Conservation (phyloP, 2,113 vertebrate species). For the Tragelaphus strepsiceros region DNA sequence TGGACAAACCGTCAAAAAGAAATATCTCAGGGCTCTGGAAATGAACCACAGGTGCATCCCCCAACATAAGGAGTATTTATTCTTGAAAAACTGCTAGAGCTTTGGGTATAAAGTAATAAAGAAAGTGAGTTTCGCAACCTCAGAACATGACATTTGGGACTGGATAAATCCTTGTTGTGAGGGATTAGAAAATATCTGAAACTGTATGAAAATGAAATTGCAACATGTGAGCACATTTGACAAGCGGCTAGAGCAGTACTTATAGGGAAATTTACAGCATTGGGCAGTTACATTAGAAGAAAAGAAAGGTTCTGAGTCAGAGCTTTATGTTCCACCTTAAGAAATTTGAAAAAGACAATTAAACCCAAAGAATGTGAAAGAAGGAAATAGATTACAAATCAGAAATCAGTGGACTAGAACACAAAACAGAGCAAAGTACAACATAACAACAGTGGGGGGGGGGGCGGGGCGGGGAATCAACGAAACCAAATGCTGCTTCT, state of each 20-base stretch:
- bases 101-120: not conserved
- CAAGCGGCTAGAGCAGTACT: not conserved
- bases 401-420: not conserved
- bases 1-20: not conserved
- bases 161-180: not conserved
- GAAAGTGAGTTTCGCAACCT: not conserved
- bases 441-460: rapidly evolving
- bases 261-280: not conserved
- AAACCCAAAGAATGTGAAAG: not conserved
- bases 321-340: not conserved
- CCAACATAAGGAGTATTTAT: not conserved
- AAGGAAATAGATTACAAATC: not conserved
- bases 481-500: not conserved
- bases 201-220: slow-evolving; percentile 18
- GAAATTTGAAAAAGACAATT: not conserved
- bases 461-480: not conserved
- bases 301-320: not conserved
- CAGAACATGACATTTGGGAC: not conserved
- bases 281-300: not conserved
- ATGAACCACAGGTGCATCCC: not conserved
- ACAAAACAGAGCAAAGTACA: not conserved
- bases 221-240: not conserved
- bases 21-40: not conserved
- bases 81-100: not conserved
- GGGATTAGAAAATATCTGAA: not conserved